Base-by-base conservation (phyloP, 2,888 invertebrate genomes). In the Ectobius pallidus region DNA sequence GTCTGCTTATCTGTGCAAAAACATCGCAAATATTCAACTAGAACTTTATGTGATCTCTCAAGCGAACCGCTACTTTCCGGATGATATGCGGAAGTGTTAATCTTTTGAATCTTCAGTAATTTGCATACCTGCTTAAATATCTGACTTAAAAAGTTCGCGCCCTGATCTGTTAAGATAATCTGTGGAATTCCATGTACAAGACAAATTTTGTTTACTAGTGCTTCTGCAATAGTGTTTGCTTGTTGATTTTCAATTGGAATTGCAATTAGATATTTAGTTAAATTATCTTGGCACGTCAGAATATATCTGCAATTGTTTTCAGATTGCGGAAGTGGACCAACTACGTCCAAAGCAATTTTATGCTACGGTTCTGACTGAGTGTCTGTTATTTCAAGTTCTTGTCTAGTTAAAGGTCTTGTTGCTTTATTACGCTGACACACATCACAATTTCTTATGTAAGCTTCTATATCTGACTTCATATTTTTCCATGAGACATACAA, bases 241-340 rank as follows among this genome's bases (percentile, higher is more conserved):
- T 77, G 77, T 20, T 79, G 78, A 55, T 82, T 78, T 0, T 78
- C 78, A 18, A 82, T 62, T 3, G 81, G 77, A 32, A 68, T 27
- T 1, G 49, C 68, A 9, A 68, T 22, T n/a, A 68, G 1, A 49
- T 49, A 68, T 49, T 68, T 68, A 1, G 49, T 27, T 20, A 68
- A 27, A 20, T 30, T 27, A 27, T 49, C 68, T 49, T 68, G 68
- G 16, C 34, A 39, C 42, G 65, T 65, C 22, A 65, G 22, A 6
- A 65, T 39, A 18, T 65, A 65, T n/a, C n/a, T 32, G 18, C 39
- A 6, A 14, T 39, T 18, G 7, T 32, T 4, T 68, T 9, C 27
- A 18, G 49, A 25, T 7, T 9, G 7, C 20, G 46, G 6, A n/a
- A 68, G 49, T 2, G 46, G 49, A 6, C 68, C 49, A 7, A 67